phyloP scores from a whole-genome alignment of 1,140 invertebrate species.

The Hestina assimilis region DNA sequence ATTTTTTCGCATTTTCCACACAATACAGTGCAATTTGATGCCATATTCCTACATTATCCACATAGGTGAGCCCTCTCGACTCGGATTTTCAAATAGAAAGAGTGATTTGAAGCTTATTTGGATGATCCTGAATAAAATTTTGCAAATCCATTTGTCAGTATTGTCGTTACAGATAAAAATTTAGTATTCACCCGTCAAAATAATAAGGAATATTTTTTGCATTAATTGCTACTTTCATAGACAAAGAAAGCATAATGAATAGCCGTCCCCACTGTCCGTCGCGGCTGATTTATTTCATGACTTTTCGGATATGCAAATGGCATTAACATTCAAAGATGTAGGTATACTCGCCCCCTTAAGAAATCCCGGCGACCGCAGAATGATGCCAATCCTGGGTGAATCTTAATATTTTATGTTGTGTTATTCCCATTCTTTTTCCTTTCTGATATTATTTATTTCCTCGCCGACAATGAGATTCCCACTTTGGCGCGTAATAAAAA shows the following conservation, averaged over 20 bases:
- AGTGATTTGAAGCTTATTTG: constrained; percentile 59
- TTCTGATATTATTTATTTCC: constrained; percentile 75
- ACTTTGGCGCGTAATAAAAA: constrained; percentile 76
- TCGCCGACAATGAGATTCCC: constrained; percentile 75
- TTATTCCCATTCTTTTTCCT: constrained; percentile 75
- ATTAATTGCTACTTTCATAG: constrained; percentile 65
- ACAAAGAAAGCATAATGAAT: constrained; percentile 71
- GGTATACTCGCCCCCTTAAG: constrained; percentile 61
- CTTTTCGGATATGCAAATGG: constrained; percentile 77
- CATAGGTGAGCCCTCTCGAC: constrained; percentile 52
- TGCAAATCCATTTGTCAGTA: constrained; percentile 13
- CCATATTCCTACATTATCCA: constrained; percentile 61
- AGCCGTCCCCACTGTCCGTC: constrained; percentile 68
- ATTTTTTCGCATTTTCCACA: constrained; percentile 72
- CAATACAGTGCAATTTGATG: constrained; percentile 75
- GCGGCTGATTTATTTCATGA: constrained; percentile 77
- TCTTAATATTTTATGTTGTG: constrained; percentile 79
- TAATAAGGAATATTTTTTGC: constrained; percentile 33
- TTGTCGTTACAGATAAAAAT: neutral
- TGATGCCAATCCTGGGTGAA: constrained; percentile 74
- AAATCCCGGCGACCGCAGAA: constrained; percentile 68
- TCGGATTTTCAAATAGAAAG: constrained; percentile 53
- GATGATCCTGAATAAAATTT: constrained; percentile 34
- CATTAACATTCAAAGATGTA: constrained; percentile 76
- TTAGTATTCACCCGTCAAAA: neutral